Conservation (phyloP, 2,888 invertebrate species). For the Pyralis farinalis region DNA sequence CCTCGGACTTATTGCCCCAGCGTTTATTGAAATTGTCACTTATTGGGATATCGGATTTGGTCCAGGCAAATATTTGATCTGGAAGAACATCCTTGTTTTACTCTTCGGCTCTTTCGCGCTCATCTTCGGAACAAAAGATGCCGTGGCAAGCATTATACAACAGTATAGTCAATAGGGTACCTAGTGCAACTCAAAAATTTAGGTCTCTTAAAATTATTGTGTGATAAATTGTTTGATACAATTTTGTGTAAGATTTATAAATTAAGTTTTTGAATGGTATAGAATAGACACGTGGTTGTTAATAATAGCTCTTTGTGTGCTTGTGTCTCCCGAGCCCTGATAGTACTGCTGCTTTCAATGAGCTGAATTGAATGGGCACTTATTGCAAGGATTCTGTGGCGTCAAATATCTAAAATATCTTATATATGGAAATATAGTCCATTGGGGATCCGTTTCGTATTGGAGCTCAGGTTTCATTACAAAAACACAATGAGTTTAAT, state of each 20-base stretch:
- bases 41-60: constrained; percentile 93
- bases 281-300: constrained; percentile 7
- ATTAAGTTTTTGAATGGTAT: not conserved
- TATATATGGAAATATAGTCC: no score
- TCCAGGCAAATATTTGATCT: constrained; percentile 84
- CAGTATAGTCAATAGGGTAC: constrained; percentile 26
- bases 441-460: no score
- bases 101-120: constrained; percentile 90
- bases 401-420: no score
- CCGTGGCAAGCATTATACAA: constrained; percentile 43
- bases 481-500: constrained; percentile 18
- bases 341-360: no score
- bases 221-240: constrained; percentile 22
- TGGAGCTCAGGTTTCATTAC: constrained; percentile 12
- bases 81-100: constrained; percentile 89
- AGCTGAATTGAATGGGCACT: no score
- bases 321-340: no score
- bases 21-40: constrained; percentile 90
- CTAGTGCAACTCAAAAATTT: constrained; percentile 10
- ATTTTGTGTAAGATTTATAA: constrained; percentile 13
- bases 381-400: no score
- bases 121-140: constrained; percentile 85
- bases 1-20: constrained; percentile 93
- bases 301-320: no score
- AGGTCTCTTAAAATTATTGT: constrained; percentile 23